phyloP scores from a whole-genome alignment of 2,113 vertebrate species.

The Galeopterus variegatus region DNA sequence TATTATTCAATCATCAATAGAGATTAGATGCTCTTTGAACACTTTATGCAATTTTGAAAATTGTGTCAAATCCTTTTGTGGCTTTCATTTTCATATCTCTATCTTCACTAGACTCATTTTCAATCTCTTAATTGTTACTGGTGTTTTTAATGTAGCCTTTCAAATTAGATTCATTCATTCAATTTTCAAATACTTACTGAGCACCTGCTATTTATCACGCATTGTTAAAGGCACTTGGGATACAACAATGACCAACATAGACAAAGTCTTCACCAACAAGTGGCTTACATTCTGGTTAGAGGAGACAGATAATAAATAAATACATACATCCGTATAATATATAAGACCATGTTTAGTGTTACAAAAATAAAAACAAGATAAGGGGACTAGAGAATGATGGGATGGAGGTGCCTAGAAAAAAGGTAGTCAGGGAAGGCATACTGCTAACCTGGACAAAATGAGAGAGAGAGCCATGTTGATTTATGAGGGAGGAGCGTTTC shows the following conservation, averaged over 20 bases:
- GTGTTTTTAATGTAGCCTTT: background rate
- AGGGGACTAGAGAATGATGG: background rate
- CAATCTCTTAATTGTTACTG: background rate
- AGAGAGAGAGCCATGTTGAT: background rate
- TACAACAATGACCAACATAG: background rate
- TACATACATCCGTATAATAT: background rate
- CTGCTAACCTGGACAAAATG: background rate
- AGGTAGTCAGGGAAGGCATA: background rate
- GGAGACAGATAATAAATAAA: conserved; percentile 19
- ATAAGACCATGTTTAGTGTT: background rate
- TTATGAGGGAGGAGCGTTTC: background rate
- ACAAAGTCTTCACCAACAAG: background rate
- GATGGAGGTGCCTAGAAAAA: background rate
- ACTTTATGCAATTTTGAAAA: background rate
- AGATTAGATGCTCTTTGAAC: background rate
- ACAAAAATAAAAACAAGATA: background rate
- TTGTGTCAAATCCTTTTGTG: background rate
- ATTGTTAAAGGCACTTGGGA: background rate
- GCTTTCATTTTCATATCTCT: background rate
- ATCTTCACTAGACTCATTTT: background rate
- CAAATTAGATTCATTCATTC: background rate
- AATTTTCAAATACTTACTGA: background rate
- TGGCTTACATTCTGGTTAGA: background rate
- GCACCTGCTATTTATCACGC: background rate
- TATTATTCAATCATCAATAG: background rate